phyloP scores from a whole-genome alignment of 2,113 vertebrate genomes.

The Varanus salvator region DNA sequence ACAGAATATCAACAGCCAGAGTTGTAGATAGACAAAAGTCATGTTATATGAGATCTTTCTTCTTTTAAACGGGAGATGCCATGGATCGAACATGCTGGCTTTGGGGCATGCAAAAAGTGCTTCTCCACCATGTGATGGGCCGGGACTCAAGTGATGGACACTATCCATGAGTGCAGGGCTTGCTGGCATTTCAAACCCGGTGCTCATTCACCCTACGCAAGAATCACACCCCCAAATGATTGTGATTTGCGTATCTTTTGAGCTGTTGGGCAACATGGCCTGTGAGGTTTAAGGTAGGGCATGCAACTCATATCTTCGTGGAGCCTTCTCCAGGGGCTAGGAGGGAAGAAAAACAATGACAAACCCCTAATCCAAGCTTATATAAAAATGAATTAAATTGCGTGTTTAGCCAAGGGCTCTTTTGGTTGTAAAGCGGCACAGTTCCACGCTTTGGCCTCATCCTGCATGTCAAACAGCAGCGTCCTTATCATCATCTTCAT shows the following conservation, averaged over 20 bases:
- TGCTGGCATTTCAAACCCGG: neutral
- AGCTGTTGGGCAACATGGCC: neutral
- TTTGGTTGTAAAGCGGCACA: conserved; percentile 13
- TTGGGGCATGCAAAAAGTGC: too few species aligned
- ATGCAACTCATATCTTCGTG: neutral
- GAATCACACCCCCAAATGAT: neutral
- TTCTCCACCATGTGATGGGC: too few species aligned
- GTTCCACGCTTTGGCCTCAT: neutral
- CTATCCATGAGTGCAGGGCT: neutral
- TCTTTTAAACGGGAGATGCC: too few species aligned
- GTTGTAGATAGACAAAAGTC: too few species aligned
- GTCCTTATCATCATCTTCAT: conserved; percentile 10
- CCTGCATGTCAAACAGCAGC: conserved; percentile 57
- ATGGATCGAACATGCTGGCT: too few species aligned
- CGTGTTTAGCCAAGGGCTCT: conserved; percentile 3
- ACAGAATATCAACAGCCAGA: too few species aligned
- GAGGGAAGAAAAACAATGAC: neutral
- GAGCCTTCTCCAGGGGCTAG: neutral
- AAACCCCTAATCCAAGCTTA: conserved; percentile 30
- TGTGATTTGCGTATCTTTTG: neutral
- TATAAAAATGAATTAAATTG: conserved; percentile 35
- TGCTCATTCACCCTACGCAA: neutral
- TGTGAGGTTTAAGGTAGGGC: neutral
- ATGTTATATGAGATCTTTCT: neutral
- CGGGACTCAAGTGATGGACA: neutral